Conservation (phyloP, 92 coral and sea anemone genomes). For the Parazoanthus atlanticus region DNA sequence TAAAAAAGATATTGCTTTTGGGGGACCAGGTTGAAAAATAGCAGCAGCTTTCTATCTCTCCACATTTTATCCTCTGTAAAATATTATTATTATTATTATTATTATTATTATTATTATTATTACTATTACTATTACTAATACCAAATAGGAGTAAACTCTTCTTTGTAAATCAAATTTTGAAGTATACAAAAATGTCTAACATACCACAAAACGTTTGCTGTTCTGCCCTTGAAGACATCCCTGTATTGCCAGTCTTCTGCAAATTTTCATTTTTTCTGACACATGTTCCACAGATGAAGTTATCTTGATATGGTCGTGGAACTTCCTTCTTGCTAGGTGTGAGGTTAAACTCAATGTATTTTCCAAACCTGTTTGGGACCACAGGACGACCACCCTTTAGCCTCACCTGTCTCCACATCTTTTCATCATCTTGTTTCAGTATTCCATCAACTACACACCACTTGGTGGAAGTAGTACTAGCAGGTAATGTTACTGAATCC, state of each 20-base stretch:
- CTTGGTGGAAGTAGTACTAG: constrained; percentile 50
- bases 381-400: constrained; percentile 86
- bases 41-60: too few species aligned
- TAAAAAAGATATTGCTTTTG: too few species aligned
- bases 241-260: not conserved
- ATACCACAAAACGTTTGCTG: not conserved
- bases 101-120: too few species aligned
- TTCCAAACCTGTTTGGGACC: constrained; percentile 87
- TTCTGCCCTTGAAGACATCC: too few species aligned
- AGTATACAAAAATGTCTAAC: not conserved
- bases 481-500: not conserved
- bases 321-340: constrained; percentile 64
- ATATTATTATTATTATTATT: too few species aligned
- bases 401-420: constrained; percentile 68
- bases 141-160: too few species aligned
- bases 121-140: too few species aligned
- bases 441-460: constrained; percentile 95
- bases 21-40: too few species aligned
- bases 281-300: constrained; percentile 85
- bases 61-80: too few species aligned
- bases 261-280: constrained; percentile 71
- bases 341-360: constrained; percentile 70
- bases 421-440: constrained; percentile 68
- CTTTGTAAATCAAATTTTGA: too few species aligned
- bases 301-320: constrained; percentile 76